Conservation (phyloP, 2,113 vertebrate species). For the Chrysochloris asiatica region DNA sequence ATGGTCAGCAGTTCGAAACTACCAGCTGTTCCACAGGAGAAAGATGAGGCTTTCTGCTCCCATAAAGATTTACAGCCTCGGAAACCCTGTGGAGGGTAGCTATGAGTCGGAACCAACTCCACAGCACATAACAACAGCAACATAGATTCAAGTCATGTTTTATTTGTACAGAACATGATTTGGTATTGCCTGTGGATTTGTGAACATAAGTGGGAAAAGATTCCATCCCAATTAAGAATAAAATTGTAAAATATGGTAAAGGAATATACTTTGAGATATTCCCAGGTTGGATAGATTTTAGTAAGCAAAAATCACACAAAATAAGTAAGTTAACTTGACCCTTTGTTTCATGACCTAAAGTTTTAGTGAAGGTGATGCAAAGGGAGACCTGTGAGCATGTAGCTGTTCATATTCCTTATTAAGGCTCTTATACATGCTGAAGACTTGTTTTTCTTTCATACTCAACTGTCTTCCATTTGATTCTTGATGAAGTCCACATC, state of each 20-base stretch:
- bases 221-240: neutral
- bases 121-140: no score
- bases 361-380: constrained; percentile 50
- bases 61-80: no score
- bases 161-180: constrained; percentile 2
- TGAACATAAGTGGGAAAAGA: constrained; percentile 20
- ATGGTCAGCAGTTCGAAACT: no score
- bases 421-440: neutral
- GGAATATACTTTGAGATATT: constrained; percentile 27
- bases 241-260: constrained; percentile 42
- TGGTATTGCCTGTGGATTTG: constrained; percentile 28
- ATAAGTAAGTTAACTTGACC: neutral
- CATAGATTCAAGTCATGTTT: constrained; percentile 29
- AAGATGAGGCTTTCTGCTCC: no score
- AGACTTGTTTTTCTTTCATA: neutral
- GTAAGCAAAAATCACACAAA: constrained; percentile 33
- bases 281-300: constrained; percentile 40
- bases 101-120: no score
- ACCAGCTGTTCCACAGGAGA: no score
- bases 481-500: constrained; percentile 39
- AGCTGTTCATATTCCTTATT: constrained; percentile 13
- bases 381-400: neutral
- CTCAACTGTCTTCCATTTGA: neutral
- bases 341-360: constrained; percentile 35
- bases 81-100: no score